A percentile compares a stretch with the other conserved stretches of the same genome.
phyloP scores from a whole-genome alignment of 2,113 vertebrate species.

The Grammomys surdaster region DNA sequence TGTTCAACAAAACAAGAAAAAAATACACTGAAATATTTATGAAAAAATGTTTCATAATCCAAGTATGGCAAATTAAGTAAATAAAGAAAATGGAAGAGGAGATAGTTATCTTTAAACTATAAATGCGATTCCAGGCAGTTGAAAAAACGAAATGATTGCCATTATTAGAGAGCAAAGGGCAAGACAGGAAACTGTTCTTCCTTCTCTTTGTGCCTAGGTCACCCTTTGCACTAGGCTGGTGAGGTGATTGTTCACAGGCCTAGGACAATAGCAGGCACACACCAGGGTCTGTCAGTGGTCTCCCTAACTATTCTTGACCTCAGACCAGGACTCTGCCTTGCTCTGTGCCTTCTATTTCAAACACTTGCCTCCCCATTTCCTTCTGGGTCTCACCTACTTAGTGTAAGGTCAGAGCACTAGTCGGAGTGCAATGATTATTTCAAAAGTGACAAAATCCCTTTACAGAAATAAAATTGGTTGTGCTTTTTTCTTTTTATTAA shows the following conservation, averaged over 20 bases:
- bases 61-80: neutral
- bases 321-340: neutral
- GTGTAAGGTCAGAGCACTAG: neutral
- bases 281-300: no score
- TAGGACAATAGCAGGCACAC: neutral
- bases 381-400: neutral
- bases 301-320: neutral
- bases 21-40: neutral
- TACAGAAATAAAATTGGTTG: neutral
- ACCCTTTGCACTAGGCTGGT: neutral
- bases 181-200: neutral
- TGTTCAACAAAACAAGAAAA: constrained; percentile 22
- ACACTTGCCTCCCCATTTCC: neutral
- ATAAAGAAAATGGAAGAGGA: neutral
- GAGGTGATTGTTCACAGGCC: neutral
- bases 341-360: neutral
- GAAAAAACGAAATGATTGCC: neutral
- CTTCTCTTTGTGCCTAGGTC: neutral
- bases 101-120: neutral
- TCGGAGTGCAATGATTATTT: neutral
- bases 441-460: neutral
- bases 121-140: neutral
- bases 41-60: neutral
- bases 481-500: neutral
- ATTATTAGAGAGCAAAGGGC: neutral